Conservation (phyloP, 2,888 invertebrate species). For the Aplocera efformata region DNA sequence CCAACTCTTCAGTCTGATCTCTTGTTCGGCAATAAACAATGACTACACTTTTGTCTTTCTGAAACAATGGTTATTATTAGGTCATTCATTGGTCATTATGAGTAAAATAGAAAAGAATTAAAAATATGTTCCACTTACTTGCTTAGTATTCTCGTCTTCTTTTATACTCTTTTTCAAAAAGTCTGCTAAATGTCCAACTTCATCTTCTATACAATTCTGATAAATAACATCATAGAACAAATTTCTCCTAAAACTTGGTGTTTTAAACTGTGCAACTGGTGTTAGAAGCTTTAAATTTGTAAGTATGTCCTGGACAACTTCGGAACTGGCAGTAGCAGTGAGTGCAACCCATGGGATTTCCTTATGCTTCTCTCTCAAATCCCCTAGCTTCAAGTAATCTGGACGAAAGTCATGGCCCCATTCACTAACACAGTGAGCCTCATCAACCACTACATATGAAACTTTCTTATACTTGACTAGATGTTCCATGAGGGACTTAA, state of each 20-base stretch:
- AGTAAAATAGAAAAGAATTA: too few species aligned
- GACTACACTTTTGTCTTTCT: constrained; percentile 84
- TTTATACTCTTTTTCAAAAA: constrained; percentile 86
- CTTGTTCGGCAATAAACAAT: constrained; percentile 98
- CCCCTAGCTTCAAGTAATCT: constrained; percentile 94
- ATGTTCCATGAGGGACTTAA: constrained; percentile 84
- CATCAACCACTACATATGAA: constrained; percentile 96
- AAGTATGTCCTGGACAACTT: constrained; percentile 92
- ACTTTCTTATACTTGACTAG: constrained; percentile 88
- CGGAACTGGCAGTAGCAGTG: constrained; percentile 93
- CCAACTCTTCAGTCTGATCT: constrained; percentile 93
- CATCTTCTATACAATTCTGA: constrained; percentile 90
- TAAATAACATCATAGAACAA: constrained; percentile 96
- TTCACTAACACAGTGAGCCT: constrained; percentile 98
- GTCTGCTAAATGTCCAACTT: constrained; percentile 87
- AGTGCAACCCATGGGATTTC: constrained; percentile 93
- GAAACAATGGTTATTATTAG: constrained; percentile 35
- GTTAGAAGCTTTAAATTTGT: constrained; percentile 84
- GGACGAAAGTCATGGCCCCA: constrained; percentile 99
- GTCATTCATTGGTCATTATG: too few species aligned
- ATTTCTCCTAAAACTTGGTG: constrained; percentile 94
- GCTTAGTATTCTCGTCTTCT: constrained; percentile 73
- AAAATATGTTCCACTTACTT: constrained; percentile 47
- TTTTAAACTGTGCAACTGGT: constrained; percentile 88
- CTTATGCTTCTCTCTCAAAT: constrained; percentile 76